Evolutionary conservation across 2,888 invertebrate genomes (phyloP), one percentile per base, ranked within the genome.

Genomic region (Brenthis daphne): DNA sequence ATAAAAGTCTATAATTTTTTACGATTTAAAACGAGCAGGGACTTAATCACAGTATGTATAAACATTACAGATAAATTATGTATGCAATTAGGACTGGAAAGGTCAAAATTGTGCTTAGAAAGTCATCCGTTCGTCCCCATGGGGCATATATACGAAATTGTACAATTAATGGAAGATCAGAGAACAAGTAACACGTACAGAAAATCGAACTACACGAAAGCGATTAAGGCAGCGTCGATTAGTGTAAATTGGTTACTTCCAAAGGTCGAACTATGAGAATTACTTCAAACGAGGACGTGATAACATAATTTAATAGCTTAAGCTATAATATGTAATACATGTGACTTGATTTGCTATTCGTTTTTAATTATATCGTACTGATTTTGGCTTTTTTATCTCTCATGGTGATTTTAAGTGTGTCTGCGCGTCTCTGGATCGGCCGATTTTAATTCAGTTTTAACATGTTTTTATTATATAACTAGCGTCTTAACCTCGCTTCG

Each of bases 201-300:
- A 68, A 65, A 68, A 64, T 70, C 64, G 55, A 68, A 65, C 53
- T 70, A 63, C 53, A 53, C 55, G 54, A 54, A 68, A 70, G 68
- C 67, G 65, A 65, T 65, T 68, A 63, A 64, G 61, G 67, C 55
- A 11, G 51, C 61, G 67, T 24, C 67, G 70, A 67, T 70, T 70
- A 68, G 60, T 53, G 20, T 57, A 64, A 65, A 70, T 68, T 61
- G 68, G 57, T 65, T 53, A 60, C 50, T 33, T 51, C 14, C 48
- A 14, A 16, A 33, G 63, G 37, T 63, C 63, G 16, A 53, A 53
- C 53, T 63, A 53, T 53, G 53, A 20, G 61, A n/a, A 50, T 63
- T 53, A 14, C 16, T 16, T 61, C 61, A 61, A 63, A 50, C 12
- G 53, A 16, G 37, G 6, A 37, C 33, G 33, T 63, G 51, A 11